phyloP scores from a whole-genome alignment of 2,113 vertebrate species.

The Limnothrissa miodon region DNA sequence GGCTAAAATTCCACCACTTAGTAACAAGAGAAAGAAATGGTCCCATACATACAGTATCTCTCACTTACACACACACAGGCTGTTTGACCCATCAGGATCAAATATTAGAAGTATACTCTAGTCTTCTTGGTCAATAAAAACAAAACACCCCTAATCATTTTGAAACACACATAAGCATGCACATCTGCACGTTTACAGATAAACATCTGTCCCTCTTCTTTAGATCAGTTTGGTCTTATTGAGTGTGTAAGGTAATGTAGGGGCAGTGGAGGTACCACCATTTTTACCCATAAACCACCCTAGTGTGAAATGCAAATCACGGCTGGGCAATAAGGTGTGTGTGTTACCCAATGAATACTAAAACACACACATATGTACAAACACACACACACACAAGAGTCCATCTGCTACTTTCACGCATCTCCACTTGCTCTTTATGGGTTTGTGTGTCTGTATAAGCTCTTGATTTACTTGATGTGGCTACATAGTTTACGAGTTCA shows the following conservation, averaged over 20 bases:
- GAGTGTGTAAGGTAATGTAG: neutral
- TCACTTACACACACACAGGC: neutral
- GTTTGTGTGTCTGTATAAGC: conserved; percentile 62
- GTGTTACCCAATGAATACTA: conserved; percentile 38
- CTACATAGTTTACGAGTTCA: conserved; percentile 69
- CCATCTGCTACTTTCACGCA: conserved; percentile 51
- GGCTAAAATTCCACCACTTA: neutral
- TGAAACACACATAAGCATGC: neutral
- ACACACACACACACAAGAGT: conserved; percentile 22
- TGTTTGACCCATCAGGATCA: neutral
- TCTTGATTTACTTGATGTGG: conserved; percentile 56
- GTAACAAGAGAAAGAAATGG: no score
- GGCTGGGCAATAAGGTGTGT: conserved; percentile 54
- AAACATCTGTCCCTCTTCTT: neutral
- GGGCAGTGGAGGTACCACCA: neutral
- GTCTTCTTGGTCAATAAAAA: neutral
- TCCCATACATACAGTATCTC: neutral
- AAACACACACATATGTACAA: neutral
- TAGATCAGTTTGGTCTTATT: neutral
- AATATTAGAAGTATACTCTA: neutral
- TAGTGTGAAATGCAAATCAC: conserved; percentile 62
- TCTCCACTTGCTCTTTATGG: conserved; percentile 53
- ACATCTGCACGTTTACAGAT: neutral
- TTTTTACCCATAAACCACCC: conserved; percentile 51
- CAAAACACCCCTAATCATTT: neutral